Evolutionary conservation across 2,113 vertebrate genomes (phyloP), one percentile per base, ranked within the genome.

Genomic region (Scophthalmus maximus): DNA sequence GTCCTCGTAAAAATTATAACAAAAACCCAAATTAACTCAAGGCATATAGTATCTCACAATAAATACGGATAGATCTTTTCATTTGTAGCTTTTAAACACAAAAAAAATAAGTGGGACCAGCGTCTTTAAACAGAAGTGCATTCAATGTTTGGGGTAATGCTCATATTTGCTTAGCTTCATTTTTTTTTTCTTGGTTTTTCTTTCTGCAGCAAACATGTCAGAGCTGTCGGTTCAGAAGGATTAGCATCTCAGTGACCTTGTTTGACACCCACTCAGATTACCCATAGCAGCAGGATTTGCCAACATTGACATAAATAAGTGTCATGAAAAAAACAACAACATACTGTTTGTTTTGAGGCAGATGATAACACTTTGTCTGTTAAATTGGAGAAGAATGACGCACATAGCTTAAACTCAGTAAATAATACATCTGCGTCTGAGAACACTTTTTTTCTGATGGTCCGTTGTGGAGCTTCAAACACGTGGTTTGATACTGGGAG

Each of bases 21-120:
- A 27, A 78, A 23, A 60, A 50, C 63, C 61, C 56, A 70, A 72
- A 84, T 78, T 18, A 81, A 73, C 47, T 68, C 5, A 25, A 77
- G 56, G 30, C 23, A 68, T 18, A 8, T 9, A 32, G 6, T 11
- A 50, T 85, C 17, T 69, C 8, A 53, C 55, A 93, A 93, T 93
- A 94, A 94, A 94, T 93, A 94, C 89, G 36, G 42, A 84, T 86
- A 83, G 18, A 82, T 58, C 22, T 82, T 66, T 68, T 74, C 27
- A 77, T 62, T 77, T 67, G 47, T 61, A 80, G 53, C 36, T 83
- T 80, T 73, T n/a, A n/a, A 73, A 76, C 59, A 85, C 58, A 69
- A 71, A 73, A n/a, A 80, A 64, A 68, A 30, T 30, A 71, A 40
- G 25, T 17, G 59, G 60, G 68, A 74, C 34, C 25, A 73, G 66